Conservation (phyloP, 2,888 invertebrate genomes). For the Stegophylla sp. region DNA sequence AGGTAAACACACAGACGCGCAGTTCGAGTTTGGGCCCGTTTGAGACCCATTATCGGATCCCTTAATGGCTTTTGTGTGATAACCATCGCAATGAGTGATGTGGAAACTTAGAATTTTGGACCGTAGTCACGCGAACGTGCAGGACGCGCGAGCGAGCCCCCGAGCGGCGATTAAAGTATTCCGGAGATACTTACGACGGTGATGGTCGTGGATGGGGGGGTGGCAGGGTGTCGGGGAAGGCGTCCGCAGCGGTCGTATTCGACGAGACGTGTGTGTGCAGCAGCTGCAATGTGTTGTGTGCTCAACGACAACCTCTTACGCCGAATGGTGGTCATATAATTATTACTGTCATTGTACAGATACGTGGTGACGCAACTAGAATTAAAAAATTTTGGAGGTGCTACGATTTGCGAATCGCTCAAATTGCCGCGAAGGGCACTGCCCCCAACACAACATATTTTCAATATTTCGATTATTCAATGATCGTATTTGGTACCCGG, state of each 20-base stretch:
- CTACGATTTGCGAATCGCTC: too few relatives aligned
- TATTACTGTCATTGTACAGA: too few relatives aligned
- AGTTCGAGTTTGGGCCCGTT: constrained; percentile 35
- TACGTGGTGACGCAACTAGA: too few relatives aligned
- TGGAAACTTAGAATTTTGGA: constrained; percentile 54
- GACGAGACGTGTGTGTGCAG: too few relatives aligned
- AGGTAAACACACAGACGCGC: constrained; percentile 36
- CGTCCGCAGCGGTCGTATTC: not conserved
- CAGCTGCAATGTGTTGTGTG: too few relatives aligned
- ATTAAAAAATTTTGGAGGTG: too few relatives aligned
- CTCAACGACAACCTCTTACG: too few relatives aligned
- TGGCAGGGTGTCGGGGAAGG: not conserved
- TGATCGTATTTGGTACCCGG: too few relatives aligned
- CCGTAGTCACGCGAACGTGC: constrained; percentile 40
- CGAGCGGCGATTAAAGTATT: constrained; percentile 52
- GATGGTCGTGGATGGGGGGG: not conserved
- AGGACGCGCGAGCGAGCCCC: not conserved
- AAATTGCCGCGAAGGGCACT: too few relatives aligned
- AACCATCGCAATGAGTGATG: constrained; percentile 57
- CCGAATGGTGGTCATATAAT: too few relatives aligned
- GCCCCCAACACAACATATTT: too few relatives aligned
- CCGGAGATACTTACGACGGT: not conserved
- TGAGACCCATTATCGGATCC: constrained; percentile 58
- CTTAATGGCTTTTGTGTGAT: constrained; percentile 59
- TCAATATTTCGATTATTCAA: too few relatives aligned